Conservation (phyloP, 2,888 invertebrate genomes). For the Drosophila ochracea region DNA sequence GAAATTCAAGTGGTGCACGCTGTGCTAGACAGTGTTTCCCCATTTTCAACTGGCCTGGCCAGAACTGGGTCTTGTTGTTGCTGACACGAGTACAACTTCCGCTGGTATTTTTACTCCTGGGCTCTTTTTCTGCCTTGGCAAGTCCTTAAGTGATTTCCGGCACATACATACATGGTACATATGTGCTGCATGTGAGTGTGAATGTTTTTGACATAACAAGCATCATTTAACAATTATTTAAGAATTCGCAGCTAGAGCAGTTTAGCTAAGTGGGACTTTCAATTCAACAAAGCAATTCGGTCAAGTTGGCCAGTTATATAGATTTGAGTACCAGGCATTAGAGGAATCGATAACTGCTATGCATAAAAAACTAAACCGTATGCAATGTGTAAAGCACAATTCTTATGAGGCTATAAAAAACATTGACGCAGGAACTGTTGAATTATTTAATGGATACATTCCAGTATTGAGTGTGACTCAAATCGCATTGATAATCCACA, state of each 20-base stretch:
- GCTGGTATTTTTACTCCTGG: conserved; percentile 20
- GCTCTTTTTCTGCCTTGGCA: conserved; percentile 24
- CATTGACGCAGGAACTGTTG: conserved; percentile 39
- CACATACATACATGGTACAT: conserved; percentile 13
- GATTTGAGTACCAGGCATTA: not conserved
- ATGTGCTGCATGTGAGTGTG: conserved; percentile 37
- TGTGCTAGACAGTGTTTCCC: conserved; percentile 72
- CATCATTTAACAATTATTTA: conserved; percentile 81
- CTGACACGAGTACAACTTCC: not conserved
- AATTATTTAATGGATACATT: conserved; percentile 36
- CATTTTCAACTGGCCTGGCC: conserved; percentile 49
- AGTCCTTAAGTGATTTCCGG: conserved; percentile 71
- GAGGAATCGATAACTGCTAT: not conserved
- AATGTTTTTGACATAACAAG: conserved; percentile 78
- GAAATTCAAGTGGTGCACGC: conserved; percentile 78
- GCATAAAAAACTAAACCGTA: conserved; percentile 14
- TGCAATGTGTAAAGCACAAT: conserved; percentile 40
- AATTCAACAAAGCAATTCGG: conserved; percentile 60
- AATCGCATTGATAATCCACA: conserved; percentile 30
- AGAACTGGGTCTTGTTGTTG: conserved; percentile 18
- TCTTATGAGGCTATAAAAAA: conserved; percentile 51
- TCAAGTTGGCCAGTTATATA: conserved; percentile 57
- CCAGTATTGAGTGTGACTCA: not conserved
- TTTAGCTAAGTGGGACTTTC: conserved; percentile 48
- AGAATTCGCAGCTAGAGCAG: conserved; percentile 57